These are phyloP conservation scores for Myotis vivesi DNA, from an alignment of 2,797 vertebrate genomes.

Conservation along the genomic window DNA sequence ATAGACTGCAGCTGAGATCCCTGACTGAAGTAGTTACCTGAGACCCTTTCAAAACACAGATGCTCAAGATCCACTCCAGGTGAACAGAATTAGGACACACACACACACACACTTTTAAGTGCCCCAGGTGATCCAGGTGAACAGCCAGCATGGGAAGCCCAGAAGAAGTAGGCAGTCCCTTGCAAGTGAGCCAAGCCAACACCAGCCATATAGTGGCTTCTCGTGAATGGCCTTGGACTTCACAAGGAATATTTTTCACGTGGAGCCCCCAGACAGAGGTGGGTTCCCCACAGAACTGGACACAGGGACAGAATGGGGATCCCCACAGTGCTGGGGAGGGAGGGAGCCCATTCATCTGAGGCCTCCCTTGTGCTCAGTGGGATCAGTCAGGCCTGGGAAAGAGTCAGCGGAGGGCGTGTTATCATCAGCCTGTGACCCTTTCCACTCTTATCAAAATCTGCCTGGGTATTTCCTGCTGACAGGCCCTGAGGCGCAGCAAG, in stretches of 20 bases:
- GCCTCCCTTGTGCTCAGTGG: background rate
- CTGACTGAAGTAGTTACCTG: background rate
- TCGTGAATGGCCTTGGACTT: background rate
- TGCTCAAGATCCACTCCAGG: background rate
- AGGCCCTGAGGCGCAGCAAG: background rate
- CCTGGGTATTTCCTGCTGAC: slow-evolving; percentile 50
- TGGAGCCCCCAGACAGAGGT: background rate
- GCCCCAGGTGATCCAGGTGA: background rate
- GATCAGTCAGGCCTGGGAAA: background rate
- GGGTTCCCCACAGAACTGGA: background rate
- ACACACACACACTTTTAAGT: background rate
- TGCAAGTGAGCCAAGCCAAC: background rate
- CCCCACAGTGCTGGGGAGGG: rapidly evolving
- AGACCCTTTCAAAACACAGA: background rate
- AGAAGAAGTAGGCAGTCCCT: background rate
- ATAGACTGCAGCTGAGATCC: background rate
- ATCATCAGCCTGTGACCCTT: slow-evolving; percentile 40
- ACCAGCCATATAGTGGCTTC: background rate
- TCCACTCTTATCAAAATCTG: slow-evolving; percentile 38
- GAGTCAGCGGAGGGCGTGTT: background rate
- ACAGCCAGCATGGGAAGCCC: background rate
- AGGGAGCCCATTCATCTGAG: background rate
- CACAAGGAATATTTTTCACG: background rate
- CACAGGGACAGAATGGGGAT: too few relatives aligned
- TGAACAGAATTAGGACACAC: background rate